Evolutionary conservation across 2,797 vertebrate genomes (phyloP).

Genomic region (Buceros bicornis): DNA sequence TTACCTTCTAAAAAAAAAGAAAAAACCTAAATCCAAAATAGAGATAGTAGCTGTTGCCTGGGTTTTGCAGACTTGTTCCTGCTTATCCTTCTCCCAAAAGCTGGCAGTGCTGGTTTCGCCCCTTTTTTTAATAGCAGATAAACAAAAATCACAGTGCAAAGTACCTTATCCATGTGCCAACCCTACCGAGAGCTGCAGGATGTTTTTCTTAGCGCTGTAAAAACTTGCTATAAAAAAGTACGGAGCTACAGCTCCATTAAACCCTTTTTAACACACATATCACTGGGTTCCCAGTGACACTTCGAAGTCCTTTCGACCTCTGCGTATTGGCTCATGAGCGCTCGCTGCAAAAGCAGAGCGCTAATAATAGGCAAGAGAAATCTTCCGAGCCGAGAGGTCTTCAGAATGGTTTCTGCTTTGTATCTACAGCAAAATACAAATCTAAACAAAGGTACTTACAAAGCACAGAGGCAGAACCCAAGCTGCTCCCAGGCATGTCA

Average conservation of each 20-base stretch:
- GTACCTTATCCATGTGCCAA: constrained; percentile 54
- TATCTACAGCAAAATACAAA: constrained; percentile 18
- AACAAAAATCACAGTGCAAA: constrained; percentile 50
- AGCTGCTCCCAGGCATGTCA: constrained; percentile 23
- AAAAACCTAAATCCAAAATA: neutral
- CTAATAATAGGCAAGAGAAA: constrained; percentile 50
- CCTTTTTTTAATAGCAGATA: constrained; percentile 22
- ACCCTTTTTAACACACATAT: constrained; percentile 59
- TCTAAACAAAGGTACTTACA: neutral
- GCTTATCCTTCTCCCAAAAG: neutral
- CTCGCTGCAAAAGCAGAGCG: constrained; percentile 36
- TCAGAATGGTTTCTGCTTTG: neutral
- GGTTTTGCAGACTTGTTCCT: neutral
- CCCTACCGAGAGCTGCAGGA: constrained; percentile 52
- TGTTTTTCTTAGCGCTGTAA: constrained; percentile 50
- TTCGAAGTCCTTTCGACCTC: constrained; percentile 62
- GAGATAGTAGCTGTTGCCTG: neutral
- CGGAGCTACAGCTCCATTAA: constrained; percentile 56
- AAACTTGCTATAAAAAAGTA: constrained; percentile 65
- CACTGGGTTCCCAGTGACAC: constrained; percentile 46
- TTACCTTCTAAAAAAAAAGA: neutral
- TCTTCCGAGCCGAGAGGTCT: constrained; percentile 25
- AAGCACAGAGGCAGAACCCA: neutral
- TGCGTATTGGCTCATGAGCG: neutral
- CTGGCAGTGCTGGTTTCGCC: neutral